Conservation (phyloP, 1,140 invertebrate species). For the Aplysia californica region DNA sequence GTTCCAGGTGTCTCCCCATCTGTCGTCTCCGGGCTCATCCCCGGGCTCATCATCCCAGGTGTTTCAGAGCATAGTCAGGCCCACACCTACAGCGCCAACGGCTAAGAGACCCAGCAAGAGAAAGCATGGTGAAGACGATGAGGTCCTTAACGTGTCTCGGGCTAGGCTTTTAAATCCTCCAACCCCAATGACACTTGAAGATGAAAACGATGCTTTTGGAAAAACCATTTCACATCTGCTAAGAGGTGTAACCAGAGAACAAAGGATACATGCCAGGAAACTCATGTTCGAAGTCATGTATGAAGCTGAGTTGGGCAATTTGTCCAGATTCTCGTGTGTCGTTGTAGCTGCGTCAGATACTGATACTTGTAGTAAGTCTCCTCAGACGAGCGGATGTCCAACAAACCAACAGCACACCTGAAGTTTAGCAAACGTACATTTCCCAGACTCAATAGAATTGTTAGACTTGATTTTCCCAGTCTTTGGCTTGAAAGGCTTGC, state of each 20-base stretch:
- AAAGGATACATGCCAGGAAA: neutral
- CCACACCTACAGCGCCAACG: neutral
- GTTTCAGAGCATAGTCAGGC: too few species aligned
- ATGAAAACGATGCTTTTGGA: neutral
- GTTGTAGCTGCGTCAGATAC: neutral
- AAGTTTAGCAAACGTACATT: too few species aligned
- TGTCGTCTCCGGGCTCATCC: too few species aligned
- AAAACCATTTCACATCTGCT: neutral
- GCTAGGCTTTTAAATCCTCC: neutral
- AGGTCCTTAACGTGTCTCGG: neutral
- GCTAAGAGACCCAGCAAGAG: neutral
- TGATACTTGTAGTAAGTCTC: too few species aligned
- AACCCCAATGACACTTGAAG: neutral
- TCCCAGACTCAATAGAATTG: too few species aligned
- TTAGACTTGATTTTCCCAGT: too few species aligned
- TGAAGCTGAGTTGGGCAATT: neutral
- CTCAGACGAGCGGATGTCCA: too few species aligned
- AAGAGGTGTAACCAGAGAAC: neutral
- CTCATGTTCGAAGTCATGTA: neutral
- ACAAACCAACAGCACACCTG: too few species aligned
- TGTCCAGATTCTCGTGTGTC: too few species aligned
- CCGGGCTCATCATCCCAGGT: too few species aligned
- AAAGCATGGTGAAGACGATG: neutral
- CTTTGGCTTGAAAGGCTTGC: too few species aligned
- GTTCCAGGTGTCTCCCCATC: too few species aligned